A percentile compares a stretch with the other conserved stretches of the same genome.
Conservation (phyloP, 2,113 vertebrate genomes). For the Leucosticte australis region DNA sequence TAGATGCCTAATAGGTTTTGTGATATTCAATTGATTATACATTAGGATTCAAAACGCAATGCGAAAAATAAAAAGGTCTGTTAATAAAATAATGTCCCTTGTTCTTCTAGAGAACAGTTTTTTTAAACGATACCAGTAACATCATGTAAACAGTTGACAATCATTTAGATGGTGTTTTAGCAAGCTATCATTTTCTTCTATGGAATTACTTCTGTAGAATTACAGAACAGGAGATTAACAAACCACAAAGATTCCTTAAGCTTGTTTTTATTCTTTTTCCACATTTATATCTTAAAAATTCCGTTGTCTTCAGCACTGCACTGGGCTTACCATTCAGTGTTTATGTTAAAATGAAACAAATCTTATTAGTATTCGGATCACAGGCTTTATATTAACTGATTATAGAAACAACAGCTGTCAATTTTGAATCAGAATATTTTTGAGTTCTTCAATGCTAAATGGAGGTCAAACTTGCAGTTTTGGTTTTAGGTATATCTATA, state of each 20-base stretch:
- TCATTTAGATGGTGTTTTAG: not conserved
- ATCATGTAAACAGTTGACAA: not conserved
- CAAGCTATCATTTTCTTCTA: not conserved
- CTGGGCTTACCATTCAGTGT: not conserved
- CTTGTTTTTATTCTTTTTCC: not conserved
- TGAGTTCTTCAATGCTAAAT: not conserved
- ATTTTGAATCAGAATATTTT: not conserved
- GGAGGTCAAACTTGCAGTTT: not conserved
- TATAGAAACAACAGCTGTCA: not conserved
- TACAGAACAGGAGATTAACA: not conserved
- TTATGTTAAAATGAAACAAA: not conserved
- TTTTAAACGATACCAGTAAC: not conserved
- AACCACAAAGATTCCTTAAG: not conserved
- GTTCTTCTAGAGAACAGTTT: not conserved
- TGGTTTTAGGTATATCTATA: not conserved
- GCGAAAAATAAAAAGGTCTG: not conserved
- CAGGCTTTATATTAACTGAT: not conserved
- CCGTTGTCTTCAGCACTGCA: not conserved
- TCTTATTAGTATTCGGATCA: not conserved
- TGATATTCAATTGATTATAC: constrained; percentile 28
- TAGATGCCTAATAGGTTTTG: constrained; percentile 62
- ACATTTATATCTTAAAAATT: not conserved
- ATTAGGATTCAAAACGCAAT: not conserved
- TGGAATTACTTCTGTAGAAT: not conserved
- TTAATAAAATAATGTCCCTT: not conserved